A percentile compares a stretch with the other conserved stretches of the same genome.
Evolutionary conservation across 1,140 invertebrate genomes (phyloP).

Genomic region (Philotrypesis tridentata): DNA sequence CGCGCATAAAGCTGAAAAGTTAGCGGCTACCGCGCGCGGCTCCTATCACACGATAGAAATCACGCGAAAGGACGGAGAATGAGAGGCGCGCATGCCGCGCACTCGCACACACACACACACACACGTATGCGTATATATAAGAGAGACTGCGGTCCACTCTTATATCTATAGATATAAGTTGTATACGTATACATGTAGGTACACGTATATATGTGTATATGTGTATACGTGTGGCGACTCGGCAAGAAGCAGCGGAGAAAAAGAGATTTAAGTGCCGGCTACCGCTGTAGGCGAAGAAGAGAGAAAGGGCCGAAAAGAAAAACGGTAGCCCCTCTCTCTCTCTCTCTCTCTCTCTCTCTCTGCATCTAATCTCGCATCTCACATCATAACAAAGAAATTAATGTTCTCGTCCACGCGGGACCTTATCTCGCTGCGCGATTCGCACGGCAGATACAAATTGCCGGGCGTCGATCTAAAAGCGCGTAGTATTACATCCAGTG

Average conservation of each 20-base stretch:
- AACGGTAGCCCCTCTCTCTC: slow-evolving; percentile 46
- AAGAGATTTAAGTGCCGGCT: neutral
- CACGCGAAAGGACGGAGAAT: neutral
- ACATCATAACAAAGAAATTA: slow-evolving; percentile 61
- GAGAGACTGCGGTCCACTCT: too few relatives aligned
- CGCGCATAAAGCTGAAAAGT: slow-evolving; percentile 35
- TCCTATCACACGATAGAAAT: slow-evolving; percentile 41
- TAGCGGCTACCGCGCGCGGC: neutral
- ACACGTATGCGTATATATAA: too few relatives aligned
- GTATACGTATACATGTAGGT: too few relatives aligned
- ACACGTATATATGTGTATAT: neutral
- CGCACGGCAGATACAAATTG: slow-evolving; percentile 59
- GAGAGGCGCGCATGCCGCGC: neutral
- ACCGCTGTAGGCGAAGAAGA: slow-evolving; percentile 12
- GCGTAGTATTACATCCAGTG: slow-evolving; percentile 33
- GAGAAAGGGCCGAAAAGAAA: slow-evolving; percentile 41
- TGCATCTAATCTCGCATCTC: slow-evolving; percentile 58
- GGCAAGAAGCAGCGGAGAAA: slow-evolving; percentile 12
- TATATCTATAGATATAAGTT: neutral
- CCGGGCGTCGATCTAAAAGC: slow-evolving; percentile 54
- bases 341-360: slow-evolving; percentile 4
- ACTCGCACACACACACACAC: neutral
- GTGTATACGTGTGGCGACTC: slow-evolving; percentile 35
- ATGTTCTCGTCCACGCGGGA: slow-evolving; percentile 53
- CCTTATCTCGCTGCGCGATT: slow-evolving; percentile 53